Percentiles rank a stretch among this genome's conserved stretches.
Conservation (phyloP, 2,797 vertebrate genomes). For the Notolepis coatsorum region DNA sequence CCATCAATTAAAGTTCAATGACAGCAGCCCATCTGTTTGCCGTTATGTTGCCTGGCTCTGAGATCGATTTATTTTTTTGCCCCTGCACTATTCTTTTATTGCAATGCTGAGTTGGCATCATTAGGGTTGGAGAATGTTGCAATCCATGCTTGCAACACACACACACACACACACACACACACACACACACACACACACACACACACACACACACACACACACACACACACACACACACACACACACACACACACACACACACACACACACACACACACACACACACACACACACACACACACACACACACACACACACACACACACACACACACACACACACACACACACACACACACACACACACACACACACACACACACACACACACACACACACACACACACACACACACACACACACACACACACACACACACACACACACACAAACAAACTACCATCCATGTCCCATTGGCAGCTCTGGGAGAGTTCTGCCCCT, state of each 20-base stretch:
- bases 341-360: conserved; percentile 22
- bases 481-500: conserved; percentile 12
- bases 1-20: conserved; percentile 66
- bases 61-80: conserved; percentile 29
- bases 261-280: conserved; percentile 20
- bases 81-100: conserved; percentile 50
- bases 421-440: conserved; percentile 13
- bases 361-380: conserved; percentile 14
- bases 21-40: conserved; percentile 72
- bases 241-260: conserved; percentile 17
- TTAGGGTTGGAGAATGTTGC: conserved; percentile 49
- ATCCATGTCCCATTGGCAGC: conserved; percentile 37
- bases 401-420: conserved; percentile 20
- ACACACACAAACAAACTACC: conserved; percentile 17
- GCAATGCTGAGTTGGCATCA: conserved; percentile 48
- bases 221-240: conserved; percentile 14
- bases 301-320: conserved; percentile 24
- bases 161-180: conserved; percentile 24
- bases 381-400: conserved; percentile 17
- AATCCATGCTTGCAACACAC: conserved; percentile 21
- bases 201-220: conserved; percentile 22
- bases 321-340: conserved; percentile 9
- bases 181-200: conserved; percentile 9
- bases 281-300: conserved; percentile 13
- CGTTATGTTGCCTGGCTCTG: conserved; percentile 65